Conservation (phyloP, 2,888 invertebrate genomes). For the Desoria tigrina region DNA sequence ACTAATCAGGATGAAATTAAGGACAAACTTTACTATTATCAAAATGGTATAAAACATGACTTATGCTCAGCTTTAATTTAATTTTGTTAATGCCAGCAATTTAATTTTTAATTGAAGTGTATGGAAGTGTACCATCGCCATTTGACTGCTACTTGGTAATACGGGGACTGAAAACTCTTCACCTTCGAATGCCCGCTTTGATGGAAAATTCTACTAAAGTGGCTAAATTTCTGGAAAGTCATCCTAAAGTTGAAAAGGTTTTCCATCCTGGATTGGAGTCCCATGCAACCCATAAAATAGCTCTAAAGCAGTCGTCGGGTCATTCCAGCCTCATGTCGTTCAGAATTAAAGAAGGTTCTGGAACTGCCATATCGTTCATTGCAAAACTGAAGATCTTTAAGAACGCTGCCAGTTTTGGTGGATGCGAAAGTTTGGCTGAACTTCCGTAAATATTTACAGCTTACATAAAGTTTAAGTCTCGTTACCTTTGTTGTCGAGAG, state of each 20-base stretch:
- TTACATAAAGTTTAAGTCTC: too few species aligned
- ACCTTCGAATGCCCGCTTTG: conserved; percentile 87
- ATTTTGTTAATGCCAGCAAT: background rate
- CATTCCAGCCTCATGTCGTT: conserved; percentile 63
- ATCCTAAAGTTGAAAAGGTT: conserved; percentile 77
- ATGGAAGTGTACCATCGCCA: conserved; percentile 92
- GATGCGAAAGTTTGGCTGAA: conserved; percentile 61
- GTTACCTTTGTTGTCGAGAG: too few species aligned
- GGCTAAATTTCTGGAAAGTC: conserved; percentile 77
- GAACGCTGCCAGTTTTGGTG: conserved; percentile 62
- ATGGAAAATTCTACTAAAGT: conserved; percentile 74
- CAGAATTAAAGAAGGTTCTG: conserved; percentile 60
- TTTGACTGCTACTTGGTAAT: conserved; percentile 94
- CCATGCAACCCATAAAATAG: conserved; percentile 59
- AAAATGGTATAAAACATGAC: conserved; percentile 73
- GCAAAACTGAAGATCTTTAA: conserved; percentile 57
- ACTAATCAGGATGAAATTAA: conserved; percentile 72
- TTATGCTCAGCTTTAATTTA: too few species aligned
- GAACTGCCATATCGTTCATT: conserved; percentile 58
- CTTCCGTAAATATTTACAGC: conserved; percentile 57
- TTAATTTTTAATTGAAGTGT: conserved; percentile 62
- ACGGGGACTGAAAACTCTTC: conserved; percentile 88
- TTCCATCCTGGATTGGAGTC: conserved; percentile 72
- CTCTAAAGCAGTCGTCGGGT: conserved; percentile 59
- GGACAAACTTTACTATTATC: conserved; percentile 74